Base-by-base conservation (phyloP, 1,140 invertebrate species). In the Samia ricini region DNA sequence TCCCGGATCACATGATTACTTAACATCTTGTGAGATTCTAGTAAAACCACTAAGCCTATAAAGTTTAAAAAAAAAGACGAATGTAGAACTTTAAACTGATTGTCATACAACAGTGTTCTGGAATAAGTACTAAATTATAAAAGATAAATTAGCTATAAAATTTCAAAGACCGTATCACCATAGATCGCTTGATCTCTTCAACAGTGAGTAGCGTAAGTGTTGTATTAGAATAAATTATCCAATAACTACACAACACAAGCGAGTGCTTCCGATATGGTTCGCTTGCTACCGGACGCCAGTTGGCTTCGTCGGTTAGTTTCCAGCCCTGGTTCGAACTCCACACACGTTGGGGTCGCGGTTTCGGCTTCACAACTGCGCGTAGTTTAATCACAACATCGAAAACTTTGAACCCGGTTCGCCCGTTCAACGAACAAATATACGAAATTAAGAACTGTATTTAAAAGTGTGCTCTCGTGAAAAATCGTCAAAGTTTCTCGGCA, bases 241-340 rank as follows among this genome's bases (percentile, higher is more conserved):
- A 82, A 79, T 74, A 79, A 73, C 62, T 64, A 73, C 79, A 79
- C 76, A 74, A 79, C 78, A 74, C 73, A 60, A n/a, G 64, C 64
- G 63, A 74, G 70, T 64, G 69, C 72, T 79, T 79, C 74, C 79
- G 85, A 85, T 79, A 88, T 79, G 83, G 76, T 83, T 68, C 61
- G 81, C 36, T 76, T 76, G 72, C 63, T 63, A 69, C 76, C 83
- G 82, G 81, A 82, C 84, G 82, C 66, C 82, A 87, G 80, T 85
- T 87, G 81, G 63, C 71, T 55, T 50, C 64, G 76, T 59, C 79
- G 83, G 80, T 88, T 88, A 88, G 85, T 88, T 74, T 64, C 72
- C 62, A 62, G 54, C 67, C 68, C 74, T 74, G 77, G 72, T 79
- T 82, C 72, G 76, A 86, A 85, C 83, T 81, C 79, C 81, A 81